Conservation (phyloP, 1,140 invertebrate genomes). For the Protaetia brevitarsis region DNA sequence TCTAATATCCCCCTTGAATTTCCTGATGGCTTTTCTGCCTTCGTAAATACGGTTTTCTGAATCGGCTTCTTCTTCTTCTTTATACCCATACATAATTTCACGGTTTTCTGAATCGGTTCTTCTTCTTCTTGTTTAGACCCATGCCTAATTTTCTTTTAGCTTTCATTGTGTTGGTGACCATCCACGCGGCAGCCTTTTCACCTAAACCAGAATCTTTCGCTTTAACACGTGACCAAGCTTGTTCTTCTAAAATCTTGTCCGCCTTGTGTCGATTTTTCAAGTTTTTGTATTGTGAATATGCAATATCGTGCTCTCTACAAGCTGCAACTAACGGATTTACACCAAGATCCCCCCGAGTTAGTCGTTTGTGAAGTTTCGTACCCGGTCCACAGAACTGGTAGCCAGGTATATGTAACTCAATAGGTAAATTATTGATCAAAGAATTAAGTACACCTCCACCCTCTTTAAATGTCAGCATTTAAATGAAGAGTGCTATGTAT, state of each 20-base stretch:
- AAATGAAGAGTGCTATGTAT: background rate
- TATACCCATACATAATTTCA: conserved; percentile 42
- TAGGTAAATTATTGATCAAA: conserved; percentile 46
- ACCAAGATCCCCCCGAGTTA: conserved; percentile 32
- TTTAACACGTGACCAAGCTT: conserved; percentile 45
- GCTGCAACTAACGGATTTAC: conserved; percentile 37
- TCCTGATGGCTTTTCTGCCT: too few species aligned
- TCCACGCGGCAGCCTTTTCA: conserved; percentile 42
- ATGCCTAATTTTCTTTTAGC: too few species aligned
- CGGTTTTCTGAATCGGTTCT: too few species aligned
- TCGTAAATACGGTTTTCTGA: too few species aligned
- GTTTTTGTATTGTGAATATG: conserved; percentile 42
- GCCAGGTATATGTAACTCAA: conserved; percentile 50
- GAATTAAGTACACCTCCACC: conserved; percentile 23
- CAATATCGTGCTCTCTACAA: conserved; percentile 38
- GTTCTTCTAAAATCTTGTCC: conserved; percentile 45
- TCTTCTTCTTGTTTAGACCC: too few species aligned
- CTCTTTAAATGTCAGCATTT: background rate
- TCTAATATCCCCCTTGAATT: too few species aligned
- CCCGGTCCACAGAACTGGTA: conserved; percentile 47
- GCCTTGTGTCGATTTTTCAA: conserved; percentile 44
- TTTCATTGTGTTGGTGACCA: conserved; percentile 42
- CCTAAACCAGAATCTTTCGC: conserved; percentile 42
- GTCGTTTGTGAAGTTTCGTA: conserved; percentile 30
- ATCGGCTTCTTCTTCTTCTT: too few species aligned